phyloP scores from a whole-genome alignment of 2,797 vertebrate genomes.

The Presbytis comata region DNA sequence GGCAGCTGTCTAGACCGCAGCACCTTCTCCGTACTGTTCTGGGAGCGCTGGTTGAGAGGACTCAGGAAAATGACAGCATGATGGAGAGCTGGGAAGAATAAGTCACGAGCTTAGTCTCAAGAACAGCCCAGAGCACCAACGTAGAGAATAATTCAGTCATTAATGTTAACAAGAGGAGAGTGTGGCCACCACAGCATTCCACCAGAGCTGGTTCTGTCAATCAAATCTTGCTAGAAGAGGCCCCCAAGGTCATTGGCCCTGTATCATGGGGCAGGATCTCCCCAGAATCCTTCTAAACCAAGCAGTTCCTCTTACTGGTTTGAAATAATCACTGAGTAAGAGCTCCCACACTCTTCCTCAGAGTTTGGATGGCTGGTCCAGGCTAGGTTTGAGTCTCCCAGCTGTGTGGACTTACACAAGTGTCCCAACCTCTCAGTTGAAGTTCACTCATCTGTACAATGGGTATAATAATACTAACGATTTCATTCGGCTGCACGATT shows the following conservation, averaged over 20 bases:
- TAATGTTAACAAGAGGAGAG: constrained; percentile 40
- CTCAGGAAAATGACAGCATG: constrained; percentile 46
- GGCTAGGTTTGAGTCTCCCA: background rate
- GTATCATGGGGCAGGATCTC: background rate
- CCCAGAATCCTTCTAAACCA: background rate
- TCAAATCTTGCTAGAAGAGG: background rate
- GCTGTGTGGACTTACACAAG: background rate
- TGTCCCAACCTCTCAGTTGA: background rate
- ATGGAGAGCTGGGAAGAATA: constrained; percentile 29
- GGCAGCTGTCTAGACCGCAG: constrained; percentile 30
- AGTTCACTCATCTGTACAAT: constrained; percentile 13
- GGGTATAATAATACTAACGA: background rate
- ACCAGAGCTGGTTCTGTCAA: background rate
- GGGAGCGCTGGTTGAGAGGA: background rate
- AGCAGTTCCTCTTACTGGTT: background rate
- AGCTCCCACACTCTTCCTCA: background rate
- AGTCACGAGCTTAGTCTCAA: constrained; percentile 36
- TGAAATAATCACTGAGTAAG: background rate
- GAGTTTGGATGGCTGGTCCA: background rate
- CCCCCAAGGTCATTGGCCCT: background rate
- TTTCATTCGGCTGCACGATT: background rate
- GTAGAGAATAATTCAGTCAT: constrained; percentile 33
- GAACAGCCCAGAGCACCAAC: background rate
- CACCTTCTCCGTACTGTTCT: background rate
- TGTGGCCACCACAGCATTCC: background rate